phyloP scores from a whole-genome alignment of 2,888 invertebrate species.

The Hirtodrosophila cameraria region DNA sequence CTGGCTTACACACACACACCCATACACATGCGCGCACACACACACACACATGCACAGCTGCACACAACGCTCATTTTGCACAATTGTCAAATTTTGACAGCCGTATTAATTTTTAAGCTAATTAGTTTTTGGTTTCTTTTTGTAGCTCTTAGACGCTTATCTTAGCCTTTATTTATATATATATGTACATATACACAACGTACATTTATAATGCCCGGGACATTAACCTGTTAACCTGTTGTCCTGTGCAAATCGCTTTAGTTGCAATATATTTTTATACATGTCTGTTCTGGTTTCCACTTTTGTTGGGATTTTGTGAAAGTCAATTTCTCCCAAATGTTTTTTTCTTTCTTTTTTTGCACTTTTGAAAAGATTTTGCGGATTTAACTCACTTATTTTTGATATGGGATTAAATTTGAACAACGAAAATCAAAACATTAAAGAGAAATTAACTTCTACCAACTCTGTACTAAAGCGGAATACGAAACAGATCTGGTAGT shows the following conservation, averaged over 20 bases:
- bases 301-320: no score
- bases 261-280: background rate
- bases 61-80: background rate
- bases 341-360: no score
- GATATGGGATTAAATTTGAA: no score
- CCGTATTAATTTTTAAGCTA: constrained; percentile 1
- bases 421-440: no score
- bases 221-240: background rate
- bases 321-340: no score
- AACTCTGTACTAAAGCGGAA: no score
- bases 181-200: background rate
- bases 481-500: no score
- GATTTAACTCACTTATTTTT: no score
- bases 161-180: constrained; percentile 1
- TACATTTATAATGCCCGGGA: no score
- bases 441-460: no score
- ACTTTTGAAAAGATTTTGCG: no score
- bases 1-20: background rate
- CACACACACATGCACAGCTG: constrained; percentile 9
- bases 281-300: no score
- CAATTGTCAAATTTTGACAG: background rate
- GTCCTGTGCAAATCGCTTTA: background rate
- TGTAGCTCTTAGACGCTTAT: background rate
- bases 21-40: background rate
- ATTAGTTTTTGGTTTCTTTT: background rate